These are phyloP conservation scores for Cherax quadricarinatus DNA, from an alignment of 1,140 invertebrate species.

Conservation along the genomic window DNA sequence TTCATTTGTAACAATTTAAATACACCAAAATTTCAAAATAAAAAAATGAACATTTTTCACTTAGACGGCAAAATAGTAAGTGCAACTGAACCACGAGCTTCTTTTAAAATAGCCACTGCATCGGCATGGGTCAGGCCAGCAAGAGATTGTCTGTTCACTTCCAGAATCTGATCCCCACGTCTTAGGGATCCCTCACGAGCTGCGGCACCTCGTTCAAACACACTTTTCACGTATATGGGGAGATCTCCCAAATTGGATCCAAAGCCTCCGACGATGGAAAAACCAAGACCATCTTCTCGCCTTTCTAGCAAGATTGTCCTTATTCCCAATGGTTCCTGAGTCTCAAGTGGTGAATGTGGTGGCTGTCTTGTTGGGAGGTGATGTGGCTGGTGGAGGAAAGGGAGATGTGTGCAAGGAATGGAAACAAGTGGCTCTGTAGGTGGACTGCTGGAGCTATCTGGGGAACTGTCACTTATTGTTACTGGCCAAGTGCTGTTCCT, in stretches of 20 bases:
- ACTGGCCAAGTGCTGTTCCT: slow-evolving; percentile 71
- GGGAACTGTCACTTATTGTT: slow-evolving; percentile 65
- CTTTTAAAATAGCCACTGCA: slow-evolving; percentile 81
- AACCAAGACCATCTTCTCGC: slow-evolving; percentile 86
- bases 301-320: slow-evolving; percentile 82
- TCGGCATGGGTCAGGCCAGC: slow-evolving; percentile 82
- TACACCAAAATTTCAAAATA: slow-evolving; percentile 61
- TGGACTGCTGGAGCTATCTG: slow-evolving; percentile 39
- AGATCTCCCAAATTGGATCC: slow-evolving; percentile 86
- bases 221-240: slow-evolving; percentile 90
- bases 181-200: slow-evolving; percentile 83
- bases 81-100: slow-evolving; percentile 79
- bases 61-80: slow-evolving; percentile 78
- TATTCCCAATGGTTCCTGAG: slow-evolving; percentile 49
- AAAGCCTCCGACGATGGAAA: slow-evolving; percentile 88
- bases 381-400: slow-evolving; percentile 35
- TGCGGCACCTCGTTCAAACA: slow-evolving; percentile 86
- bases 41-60: slow-evolving; percentile 34
- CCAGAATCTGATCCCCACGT: slow-evolving; percentile 81
- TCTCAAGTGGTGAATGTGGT: slow-evolving; percentile 67
- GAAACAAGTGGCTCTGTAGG: slow-evolving; percentile 57
- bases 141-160: slow-evolving; percentile 79
- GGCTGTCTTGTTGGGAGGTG: slow-evolving; percentile 70
- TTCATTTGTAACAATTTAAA: slow-evolving; percentile 53
- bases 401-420: slow-evolving; percentile 54